These are phyloP conservation scores for Cerceris ruficornis DNA, from an alignment of 2,888 invertebrate species.

Conservation along the genomic window DNA sequence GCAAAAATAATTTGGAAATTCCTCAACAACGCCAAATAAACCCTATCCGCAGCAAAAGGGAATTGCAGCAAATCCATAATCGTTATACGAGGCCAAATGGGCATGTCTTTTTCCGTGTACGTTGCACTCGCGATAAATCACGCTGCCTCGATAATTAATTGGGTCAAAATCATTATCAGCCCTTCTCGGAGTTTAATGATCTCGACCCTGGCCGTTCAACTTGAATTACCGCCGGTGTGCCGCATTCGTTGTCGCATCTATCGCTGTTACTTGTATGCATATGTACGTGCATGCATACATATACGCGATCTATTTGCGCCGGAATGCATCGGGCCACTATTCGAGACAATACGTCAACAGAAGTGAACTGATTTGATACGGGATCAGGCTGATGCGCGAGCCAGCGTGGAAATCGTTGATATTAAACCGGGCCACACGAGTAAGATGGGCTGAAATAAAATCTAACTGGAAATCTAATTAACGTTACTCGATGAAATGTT, in stretches of 20 bases:
- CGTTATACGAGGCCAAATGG: neutral
- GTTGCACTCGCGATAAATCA: conserved; percentile 38
- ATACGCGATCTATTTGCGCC: conserved; percentile 5
- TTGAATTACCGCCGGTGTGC: conserved; percentile 56
- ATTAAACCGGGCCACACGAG: conserved; percentile 11
- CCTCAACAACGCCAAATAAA: neutral
- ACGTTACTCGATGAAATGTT: conserved; percentile 5
- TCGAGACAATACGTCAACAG: conserved; percentile 49
- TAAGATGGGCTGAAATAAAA: conserved; percentile 19
- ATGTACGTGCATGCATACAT: neutral
- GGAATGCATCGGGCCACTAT: conserved; percentile 25
- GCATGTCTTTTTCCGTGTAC: conserved; percentile 36
- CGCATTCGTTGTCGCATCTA: conserved; percentile 51
- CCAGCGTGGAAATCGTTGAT: conserved; percentile 25
- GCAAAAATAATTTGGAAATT: neutral
- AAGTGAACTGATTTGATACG: conserved; percentile 41
- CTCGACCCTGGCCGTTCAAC: conserved; percentile 61
- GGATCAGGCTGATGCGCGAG: neutral
- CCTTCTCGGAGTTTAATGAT: conserved; percentile 59
- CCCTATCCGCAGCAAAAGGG: neutral
- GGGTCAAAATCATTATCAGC: conserved; percentile 65
- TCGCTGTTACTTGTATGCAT: conserved; percentile 34
- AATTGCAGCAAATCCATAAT: neutral
- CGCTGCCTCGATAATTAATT: conserved; percentile 52
- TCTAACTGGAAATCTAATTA: conserved; percentile 28